A percentile compares a stretch with the other conserved stretches of the same genome.
These are phyloP conservation scores for Manacus vitellinus DNA, from an alignment of 2,113 vertebrate genomes.

Conservation along the genomic window DNA sequence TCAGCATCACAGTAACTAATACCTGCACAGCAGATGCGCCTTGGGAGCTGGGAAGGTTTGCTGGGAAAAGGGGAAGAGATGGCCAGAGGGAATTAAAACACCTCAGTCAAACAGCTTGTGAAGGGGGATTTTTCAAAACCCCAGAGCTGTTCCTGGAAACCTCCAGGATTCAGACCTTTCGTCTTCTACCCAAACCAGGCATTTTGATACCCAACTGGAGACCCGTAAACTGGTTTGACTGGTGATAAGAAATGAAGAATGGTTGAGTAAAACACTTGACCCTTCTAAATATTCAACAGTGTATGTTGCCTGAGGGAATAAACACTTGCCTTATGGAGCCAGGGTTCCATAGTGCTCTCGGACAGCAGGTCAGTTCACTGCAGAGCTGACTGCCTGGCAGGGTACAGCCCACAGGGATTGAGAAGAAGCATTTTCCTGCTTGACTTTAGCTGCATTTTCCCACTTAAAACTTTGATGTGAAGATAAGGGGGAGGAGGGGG, in stretches of 20 bases:
- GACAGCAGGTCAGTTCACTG: neutral
- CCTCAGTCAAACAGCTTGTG: neutral
- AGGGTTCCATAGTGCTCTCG: neutral
- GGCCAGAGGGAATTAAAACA: neutral
- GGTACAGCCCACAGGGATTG: neutral
- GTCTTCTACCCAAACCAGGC: neutral
- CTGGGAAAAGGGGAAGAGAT: neutral
- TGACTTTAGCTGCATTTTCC: neutral
- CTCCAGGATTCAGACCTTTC: neutral
- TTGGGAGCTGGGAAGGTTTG: neutral
- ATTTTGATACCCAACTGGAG: neutral
- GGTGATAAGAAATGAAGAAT: neutral
- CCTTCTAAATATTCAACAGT: neutral
- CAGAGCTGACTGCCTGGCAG: neutral
- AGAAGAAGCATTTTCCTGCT: neutral
- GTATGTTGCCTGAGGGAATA: neutral
- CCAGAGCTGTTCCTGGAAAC: neutral
- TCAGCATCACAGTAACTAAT: conserved; percentile 24
- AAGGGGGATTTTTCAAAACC: neutral
- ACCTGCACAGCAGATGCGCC: neutral
- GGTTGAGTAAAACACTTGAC: neutral
- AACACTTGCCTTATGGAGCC: neutral
- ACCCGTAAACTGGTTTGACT: neutral
- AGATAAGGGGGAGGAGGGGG: neutral
- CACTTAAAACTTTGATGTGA: neutral